phyloP scores from a whole-genome alignment of 2,113 vertebrate genomes.

The Chloebia gouldiae region DNA sequence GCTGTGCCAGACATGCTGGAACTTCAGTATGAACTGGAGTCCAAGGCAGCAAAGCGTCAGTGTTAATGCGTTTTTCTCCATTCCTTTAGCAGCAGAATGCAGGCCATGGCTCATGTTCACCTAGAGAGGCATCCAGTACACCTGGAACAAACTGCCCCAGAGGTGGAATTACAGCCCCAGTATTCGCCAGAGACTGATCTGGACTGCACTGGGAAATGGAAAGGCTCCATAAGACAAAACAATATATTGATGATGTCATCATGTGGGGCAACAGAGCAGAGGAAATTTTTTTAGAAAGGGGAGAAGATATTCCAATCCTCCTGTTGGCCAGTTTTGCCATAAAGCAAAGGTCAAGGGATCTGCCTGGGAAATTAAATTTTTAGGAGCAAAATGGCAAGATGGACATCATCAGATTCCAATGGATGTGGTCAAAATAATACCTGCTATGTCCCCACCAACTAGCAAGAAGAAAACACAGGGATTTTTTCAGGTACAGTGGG shows the following conservation, averaged over 20 bases:
- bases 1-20: not conserved
- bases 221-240: not conserved
- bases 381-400: not conserved
- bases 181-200: not conserved
- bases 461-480: not conserved
- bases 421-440: not conserved
- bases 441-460: not conserved
- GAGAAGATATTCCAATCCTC: not conserved
- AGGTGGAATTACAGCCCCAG: not conserved
- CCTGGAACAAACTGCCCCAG: too few species aligned
- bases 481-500: not conserved
- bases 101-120: not conserved
- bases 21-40: not conserved
- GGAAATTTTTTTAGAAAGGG: not conserved
- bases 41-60: not conserved
- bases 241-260: not conserved
- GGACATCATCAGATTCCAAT: not conserved
- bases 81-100: not conserved
- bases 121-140: rapidly evolving
- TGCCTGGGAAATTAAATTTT: not conserved
- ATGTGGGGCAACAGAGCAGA: not conserved
- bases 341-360: not conserved
- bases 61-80: not conserved
- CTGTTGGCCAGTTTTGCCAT: not conserved
- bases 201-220: not conserved